Percentiles rank a stretch among this genome's conserved stretches.
These are phyloP conservation scores for Myripristis jacobus DNA, from an alignment of 2,797 vertebrate genomes.

Conservation along the genomic window DNA sequence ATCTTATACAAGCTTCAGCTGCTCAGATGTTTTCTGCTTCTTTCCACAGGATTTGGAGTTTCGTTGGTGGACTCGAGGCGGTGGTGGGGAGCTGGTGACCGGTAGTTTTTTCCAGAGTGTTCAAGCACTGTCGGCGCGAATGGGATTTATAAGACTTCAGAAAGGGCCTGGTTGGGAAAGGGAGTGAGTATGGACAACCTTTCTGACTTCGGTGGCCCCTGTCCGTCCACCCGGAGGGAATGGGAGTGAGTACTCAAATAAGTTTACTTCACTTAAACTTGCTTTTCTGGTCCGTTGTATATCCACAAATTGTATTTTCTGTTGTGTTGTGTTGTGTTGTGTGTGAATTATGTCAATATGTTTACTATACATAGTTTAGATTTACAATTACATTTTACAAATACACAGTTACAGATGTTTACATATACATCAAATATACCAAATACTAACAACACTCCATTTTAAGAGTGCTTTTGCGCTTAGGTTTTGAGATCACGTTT, in stretches of 20 bases:
- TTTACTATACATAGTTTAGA: not conserved
- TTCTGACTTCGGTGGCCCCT: slow-evolving; percentile 82
- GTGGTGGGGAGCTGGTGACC: slow-evolving; percentile 41
- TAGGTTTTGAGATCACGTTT: not conserved
- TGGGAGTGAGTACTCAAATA: slow-evolving; percentile 85
- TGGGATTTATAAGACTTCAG: slow-evolving; percentile 79
- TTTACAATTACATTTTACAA: not conserved
- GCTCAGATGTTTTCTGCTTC: slow-evolving; percentile 34
- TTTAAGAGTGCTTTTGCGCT: not conserved
- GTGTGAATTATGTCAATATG: not conserved
- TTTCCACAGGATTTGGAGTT: slow-evolving; percentile 70
- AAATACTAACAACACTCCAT: not conserved
- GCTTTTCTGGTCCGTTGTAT: not conserved
- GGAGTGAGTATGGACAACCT: slow-evolving; percentile 88
- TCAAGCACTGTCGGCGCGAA: slow-evolving; percentile 69
- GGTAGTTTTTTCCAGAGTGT: slow-evolving; percentile 53
- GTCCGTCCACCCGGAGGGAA: slow-evolving; percentile 81
- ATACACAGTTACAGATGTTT: not conserved
- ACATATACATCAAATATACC: not conserved
- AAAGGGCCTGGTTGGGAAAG: slow-evolving; percentile 82
- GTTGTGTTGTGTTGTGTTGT: too few relatives aligned
- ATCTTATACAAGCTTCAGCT: not conserved
- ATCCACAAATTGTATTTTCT: not conserved
- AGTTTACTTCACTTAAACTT: slow-evolving; percentile 1
- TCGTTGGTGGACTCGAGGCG: slow-evolving; percentile 48